A percentile compares a stretch with the other conserved stretches of the same genome.
These are phyloP conservation scores for Laticauda laticaudata DNA, from an alignment of 2,113 vertebrate species.

Conservation along the genomic window DNA sequence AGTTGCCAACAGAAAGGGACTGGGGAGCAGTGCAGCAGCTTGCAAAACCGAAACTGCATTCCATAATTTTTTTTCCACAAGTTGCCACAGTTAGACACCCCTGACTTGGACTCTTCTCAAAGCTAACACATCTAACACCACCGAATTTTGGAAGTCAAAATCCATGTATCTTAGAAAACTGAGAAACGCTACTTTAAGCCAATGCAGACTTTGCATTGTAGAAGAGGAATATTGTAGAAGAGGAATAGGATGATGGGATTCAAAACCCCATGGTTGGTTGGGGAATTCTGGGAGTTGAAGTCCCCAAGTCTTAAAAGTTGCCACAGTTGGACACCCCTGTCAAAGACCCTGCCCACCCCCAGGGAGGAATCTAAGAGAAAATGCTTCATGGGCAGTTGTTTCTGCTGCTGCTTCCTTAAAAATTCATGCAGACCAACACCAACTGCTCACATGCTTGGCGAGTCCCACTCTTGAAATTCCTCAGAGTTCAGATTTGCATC, in stretches of 20 bases:
- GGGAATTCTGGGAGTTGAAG: background rate
- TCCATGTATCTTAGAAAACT: background rate
- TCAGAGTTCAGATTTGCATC: background rate
- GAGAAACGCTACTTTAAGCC: background rate
- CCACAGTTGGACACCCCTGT: background rate
- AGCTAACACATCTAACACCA: too few species aligned
- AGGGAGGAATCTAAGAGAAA: background rate
- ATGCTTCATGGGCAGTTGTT: constrained; percentile 49
- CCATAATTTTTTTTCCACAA: background rate
- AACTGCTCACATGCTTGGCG: constrained; percentile 22
- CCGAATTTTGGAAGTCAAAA: background rate
- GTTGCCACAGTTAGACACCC: too few species aligned
- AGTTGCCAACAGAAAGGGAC: too few species aligned
- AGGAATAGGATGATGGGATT: background rate
- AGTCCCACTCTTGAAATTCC: constrained; percentile 20
- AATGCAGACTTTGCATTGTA: background rate
- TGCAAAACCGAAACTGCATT: too few species aligned
- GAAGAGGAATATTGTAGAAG: background rate
- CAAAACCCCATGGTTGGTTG: background rate
- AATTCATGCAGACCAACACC: constrained; percentile 6
- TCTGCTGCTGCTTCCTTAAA: background rate
- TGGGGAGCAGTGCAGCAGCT: too few species aligned
- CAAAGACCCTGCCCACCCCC: background rate
- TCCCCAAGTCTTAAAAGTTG: background rate
- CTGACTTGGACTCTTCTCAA: too few species aligned